Evolutionary conservation across 2,888 invertebrate genomes (phyloP).

Genomic region (Euzophera pinguis): DNA sequence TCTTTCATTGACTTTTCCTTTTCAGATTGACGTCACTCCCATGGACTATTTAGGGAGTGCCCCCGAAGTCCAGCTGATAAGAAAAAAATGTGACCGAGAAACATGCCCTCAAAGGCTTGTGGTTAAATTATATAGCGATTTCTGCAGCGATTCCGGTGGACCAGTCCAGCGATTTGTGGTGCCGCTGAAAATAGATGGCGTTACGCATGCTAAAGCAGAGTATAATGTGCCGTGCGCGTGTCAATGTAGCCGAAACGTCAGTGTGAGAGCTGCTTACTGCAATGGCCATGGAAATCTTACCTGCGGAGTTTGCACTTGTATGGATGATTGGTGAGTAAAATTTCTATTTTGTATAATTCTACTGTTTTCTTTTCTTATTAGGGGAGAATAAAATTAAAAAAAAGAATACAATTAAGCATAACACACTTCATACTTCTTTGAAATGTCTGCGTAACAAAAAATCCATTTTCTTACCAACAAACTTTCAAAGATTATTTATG

Average conservation of each 20-base stretch:
- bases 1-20: neutral
- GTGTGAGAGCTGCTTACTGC: conserved; percentile 61
- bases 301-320: conserved; percentile 83
- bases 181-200: conserved; percentile 34
- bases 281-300: conserved; percentile 69
- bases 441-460: no score
- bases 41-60: neutral
- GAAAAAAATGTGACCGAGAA: neutral
- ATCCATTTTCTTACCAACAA: no score
- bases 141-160: conserved; percentile 41
- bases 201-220: conserved; percentile 35
- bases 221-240: conserved; percentile 62
- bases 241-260: conserved; percentile 38
- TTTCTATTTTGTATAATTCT: no score
- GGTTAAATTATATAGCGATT: conserved; percentile 20
- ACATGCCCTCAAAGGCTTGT: neutral
- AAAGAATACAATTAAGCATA: no score
- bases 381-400: no score
- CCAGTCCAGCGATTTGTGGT: conserved; percentile 37
- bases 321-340: conserved; percentile 54
- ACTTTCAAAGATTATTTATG: no score
- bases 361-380: no score
- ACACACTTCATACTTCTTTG: no score
- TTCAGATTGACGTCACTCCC: conserved; percentile 21
- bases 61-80: conserved; percentile 20